Evolutionary conservation across 2,113 vertebrate genomes (phyloP), one percentile per base, ranked within the genome.

Genomic region (Microtus montanus): DNA sequence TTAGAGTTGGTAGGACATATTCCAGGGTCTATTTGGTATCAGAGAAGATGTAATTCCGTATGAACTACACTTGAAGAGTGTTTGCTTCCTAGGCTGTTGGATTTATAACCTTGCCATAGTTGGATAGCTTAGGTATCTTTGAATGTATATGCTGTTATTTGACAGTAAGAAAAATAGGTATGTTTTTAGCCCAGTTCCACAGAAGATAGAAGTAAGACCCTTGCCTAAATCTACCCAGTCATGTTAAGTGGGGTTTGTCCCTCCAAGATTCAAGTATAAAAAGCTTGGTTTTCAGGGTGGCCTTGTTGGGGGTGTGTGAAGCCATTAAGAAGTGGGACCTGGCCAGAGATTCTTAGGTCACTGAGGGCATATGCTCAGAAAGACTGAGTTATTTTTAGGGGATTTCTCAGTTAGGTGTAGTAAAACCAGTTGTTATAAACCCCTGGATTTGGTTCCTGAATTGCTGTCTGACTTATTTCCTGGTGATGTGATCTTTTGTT

Each of bases 201-300:
- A 82, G 64, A 90, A 87, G 64, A n/a, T 78, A 95, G 78, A 95
- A 83, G 7, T 82, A 20, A 14, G n/a, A 91, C 52, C 82, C 75
- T 79, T 9, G 12, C 35, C 30, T 87, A 84, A 77, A 93, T 61
- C 19, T 77, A 79, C 61, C 11, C 3, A 47, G 30, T 10, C 47
- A 30, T 68, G 30, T 11, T 75, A 30, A 73, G 30, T 26, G 33
- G 35, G 12, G 22, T 83, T 89, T 73, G 44, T 63, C 24, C 61
- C 63, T 20, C 64, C 13, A 28, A 70, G 17, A 64, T 88, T 14
- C 52, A 13, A 35, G 6, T 47, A 20, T 58, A 35, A 35, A 64
- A 70, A 79, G 30, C 49, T 19, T 20, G 64, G 38, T 79, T 22
- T n/a, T 91, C 20, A 28, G 3, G n/a, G 30, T 14, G 22, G 28